These are phyloP conservation scores for Orgyia antiqua DNA, from an alignment of 2,888 invertebrate species.

Conservation along the genomic window DNA sequence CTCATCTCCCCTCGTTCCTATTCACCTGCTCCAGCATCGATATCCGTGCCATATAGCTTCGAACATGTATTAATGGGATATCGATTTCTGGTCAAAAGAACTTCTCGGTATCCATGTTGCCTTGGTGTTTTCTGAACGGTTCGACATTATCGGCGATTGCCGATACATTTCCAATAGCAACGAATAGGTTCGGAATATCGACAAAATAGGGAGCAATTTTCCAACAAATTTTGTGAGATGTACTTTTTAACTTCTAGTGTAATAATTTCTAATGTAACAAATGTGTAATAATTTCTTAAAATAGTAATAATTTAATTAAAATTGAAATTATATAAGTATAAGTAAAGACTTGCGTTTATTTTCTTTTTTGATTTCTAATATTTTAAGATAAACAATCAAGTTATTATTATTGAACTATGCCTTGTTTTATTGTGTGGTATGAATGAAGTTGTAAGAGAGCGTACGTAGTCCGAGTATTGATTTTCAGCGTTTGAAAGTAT, in stretches of 20 bases:
- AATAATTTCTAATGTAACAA: too few species aligned
- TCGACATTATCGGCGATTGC: conserved; percentile 77
- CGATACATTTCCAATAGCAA: conserved; percentile 73
- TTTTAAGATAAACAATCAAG: too few species aligned
- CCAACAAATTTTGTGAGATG: neutral
- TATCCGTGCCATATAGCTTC: conserved; percentile 60
- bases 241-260: too few species aligned
- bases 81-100: conserved; percentile 70
- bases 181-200: conserved; percentile 33
- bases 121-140: conserved; percentile 77
- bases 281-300: conserved; percentile 1
- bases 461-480: conserved; percentile 49
- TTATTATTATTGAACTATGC: too few species aligned
- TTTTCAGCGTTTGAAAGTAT: conserved; percentile 24
- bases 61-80: conserved; percentile 66
- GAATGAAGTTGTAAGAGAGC: too few species aligned
- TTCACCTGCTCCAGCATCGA: conserved; percentile 57
- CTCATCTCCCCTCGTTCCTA: conserved; percentile 35
- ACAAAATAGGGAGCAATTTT: too few species aligned
- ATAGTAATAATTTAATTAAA: too few species aligned
- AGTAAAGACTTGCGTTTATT: too few species aligned
- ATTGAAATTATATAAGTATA: too few species aligned
- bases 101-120: conserved; percentile 56
- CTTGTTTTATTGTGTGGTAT: too few species aligned
- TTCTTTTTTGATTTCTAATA: too few species aligned